Conservation (phyloP, 2,888 invertebrate species). For the Cyclophora albipunctata region DNA sequence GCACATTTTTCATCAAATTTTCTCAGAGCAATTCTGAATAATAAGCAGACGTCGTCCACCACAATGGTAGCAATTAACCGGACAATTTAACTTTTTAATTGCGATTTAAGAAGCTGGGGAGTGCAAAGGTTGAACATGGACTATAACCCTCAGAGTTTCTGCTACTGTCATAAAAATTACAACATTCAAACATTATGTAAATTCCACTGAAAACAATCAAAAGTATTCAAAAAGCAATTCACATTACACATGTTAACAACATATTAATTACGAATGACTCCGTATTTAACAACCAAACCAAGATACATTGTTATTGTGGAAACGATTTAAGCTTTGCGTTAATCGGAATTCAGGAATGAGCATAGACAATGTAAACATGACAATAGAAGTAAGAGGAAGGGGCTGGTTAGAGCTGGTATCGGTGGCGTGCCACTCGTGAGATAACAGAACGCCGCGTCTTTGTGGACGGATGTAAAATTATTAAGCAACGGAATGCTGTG, state of each 20-base stretch:
- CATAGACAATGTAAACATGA: conserved; percentile 73
- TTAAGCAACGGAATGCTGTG: conserved; percentile 57
- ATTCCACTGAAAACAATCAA: no score
- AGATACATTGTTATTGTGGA: conserved; percentile 32
- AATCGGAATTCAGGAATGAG: conserved; percentile 68
- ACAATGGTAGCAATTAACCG: conserved; percentile 67
- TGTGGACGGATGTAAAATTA: conserved; percentile 67
- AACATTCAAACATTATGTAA: no score
- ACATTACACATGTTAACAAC: no score
- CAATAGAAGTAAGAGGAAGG: conserved; percentile 58
- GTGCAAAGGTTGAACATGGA: conserved; percentile 57
- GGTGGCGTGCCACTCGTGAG: conserved; percentile 64
- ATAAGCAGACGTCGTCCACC: conserved; percentile 56
- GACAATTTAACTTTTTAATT: conserved; percentile 72
- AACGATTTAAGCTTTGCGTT: conserved; percentile 50
- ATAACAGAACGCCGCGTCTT: conserved; percentile 64
- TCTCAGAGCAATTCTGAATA: conserved; percentile 53
- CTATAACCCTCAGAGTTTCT: conserved; percentile 18
- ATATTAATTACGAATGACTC: conserved; percentile 8
- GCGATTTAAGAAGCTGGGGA: conserved; percentile 61
- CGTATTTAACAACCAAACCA: conserved; percentile 11
- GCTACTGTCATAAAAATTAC: no score
- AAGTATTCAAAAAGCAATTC: no score
- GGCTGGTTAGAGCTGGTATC: conserved; percentile 60
- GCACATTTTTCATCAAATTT: conserved; percentile 57